phyloP scores from a whole-genome alignment of 1,140 invertebrate species.

The Drosophila bipectinata region DNA sequence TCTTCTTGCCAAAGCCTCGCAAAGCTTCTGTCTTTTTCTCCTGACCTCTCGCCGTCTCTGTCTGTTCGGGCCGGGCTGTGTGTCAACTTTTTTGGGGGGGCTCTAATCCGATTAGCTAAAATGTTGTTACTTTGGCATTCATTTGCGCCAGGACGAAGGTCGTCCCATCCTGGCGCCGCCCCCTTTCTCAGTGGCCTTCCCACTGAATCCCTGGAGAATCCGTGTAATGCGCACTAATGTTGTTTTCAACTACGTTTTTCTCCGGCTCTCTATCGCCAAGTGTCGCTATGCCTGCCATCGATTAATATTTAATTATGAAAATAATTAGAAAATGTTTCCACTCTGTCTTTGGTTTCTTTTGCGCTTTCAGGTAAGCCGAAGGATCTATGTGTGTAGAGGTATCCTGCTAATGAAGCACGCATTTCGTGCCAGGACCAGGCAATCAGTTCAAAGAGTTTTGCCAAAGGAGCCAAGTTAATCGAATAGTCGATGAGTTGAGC shows the following conservation, averaged over 20 bases:
- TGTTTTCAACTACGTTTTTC: constrained; percentile 60
- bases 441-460: constrained; percentile 31
- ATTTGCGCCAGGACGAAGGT: constrained; percentile 62
- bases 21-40: constrained; percentile 3
- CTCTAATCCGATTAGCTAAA: constrained; percentile 75
- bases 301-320: constrained; percentile 77
- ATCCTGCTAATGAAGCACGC: constrained; percentile 51
- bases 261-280: constrained; percentile 15
- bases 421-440: constrained; percentile 18
- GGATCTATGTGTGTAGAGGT: neutral
- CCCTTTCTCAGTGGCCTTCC: constrained; percentile 5
- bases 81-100: constrained; percentile 58
- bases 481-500: constrained; percentile 63
- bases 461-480: constrained; percentile 40
- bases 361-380: constrained; percentile 24
- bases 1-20: constrained; percentile 45
- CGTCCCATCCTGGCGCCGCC: constrained; percentile 8
- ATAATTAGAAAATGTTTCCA: constrained; percentile 69
- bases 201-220: constrained; percentile 40
- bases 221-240: constrained; percentile 80
- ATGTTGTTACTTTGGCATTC: constrained; percentile 69
- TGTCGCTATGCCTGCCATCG: constrained; percentile 39
- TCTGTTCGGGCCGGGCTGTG: constrained; percentile 16
- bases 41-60: neutral
- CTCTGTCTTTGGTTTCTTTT: constrained; percentile 23